Conservation (phyloP, 35 echinoderm and acorn worm species). For the Strongylocentrotus purpuratus region DNA sequence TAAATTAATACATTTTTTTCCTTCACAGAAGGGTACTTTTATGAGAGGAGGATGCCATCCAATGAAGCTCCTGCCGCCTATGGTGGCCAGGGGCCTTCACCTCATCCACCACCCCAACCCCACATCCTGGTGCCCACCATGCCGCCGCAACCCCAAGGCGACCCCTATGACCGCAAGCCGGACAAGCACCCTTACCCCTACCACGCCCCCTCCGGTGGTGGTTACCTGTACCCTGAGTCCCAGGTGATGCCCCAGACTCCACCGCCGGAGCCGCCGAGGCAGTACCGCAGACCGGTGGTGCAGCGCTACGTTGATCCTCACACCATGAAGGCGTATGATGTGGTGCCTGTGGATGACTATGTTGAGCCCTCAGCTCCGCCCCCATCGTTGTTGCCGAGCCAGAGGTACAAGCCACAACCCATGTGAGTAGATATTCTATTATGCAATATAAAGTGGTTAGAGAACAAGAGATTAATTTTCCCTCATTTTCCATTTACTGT, state of each 20-base stretch:
- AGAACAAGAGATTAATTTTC: background rate
- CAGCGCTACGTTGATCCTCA: slow-evolving; percentile 30
- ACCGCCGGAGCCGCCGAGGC: background rate
- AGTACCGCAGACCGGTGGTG: background rate
- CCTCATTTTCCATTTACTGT: too few relatives aligned
- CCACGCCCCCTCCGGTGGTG: background rate
- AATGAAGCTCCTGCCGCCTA: background rate
- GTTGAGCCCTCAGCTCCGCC: slow-evolving; percentile 31
- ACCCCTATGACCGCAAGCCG: background rate
- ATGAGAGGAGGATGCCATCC: background rate
- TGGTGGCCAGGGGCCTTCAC: background rate
- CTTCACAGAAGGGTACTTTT: background rate
- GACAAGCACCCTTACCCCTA: slow-evolving; percentile 22
- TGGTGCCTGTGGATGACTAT: slow-evolving; percentile 15
- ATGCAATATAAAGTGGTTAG: too few relatives aligned
- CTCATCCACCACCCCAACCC: background rate
- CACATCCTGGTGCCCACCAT: slow-evolving; percentile 8
- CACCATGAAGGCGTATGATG: slow-evolving; percentile 41
- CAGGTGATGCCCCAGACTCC: background rate
- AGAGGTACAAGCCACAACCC: background rate
- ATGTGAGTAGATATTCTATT: background rate
- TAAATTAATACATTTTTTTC: background rate
- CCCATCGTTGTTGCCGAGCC: slow-evolving; percentile 5
- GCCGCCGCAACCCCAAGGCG: background rate
- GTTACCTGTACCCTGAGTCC: background rate